phyloP scores from a whole-genome alignment of 2,888 invertebrate species.

The Leptura quadrifasciata region DNA sequence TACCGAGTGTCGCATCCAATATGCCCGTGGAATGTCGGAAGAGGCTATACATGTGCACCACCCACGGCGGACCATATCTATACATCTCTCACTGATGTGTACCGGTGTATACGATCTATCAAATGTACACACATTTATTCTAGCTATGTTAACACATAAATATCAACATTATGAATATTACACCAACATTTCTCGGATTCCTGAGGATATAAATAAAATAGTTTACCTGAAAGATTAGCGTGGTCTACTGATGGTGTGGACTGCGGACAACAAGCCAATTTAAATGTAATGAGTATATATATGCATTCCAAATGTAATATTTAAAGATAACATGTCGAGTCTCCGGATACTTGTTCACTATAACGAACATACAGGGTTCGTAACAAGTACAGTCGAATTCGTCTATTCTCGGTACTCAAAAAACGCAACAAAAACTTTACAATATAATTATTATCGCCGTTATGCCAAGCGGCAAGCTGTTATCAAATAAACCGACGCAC shows the following conservation, averaged over 20 bases:
- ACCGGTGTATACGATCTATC: constrained; percentile 18
- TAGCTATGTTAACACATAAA: constrained; percentile 14
- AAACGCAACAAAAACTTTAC: too few relatives aligned
- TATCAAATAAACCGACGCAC: too few relatives aligned
- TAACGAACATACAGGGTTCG: too few relatives aligned
- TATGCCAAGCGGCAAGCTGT: too few relatives aligned
- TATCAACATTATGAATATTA: constrained; percentile 25
- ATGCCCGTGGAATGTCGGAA: constrained; percentile 3
- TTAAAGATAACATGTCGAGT: too few relatives aligned
- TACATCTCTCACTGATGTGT: constrained; percentile 24
- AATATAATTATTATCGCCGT: too few relatives aligned
- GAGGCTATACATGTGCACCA: constrained; percentile 3
- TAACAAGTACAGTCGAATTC: too few relatives aligned
- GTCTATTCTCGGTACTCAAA: too few relatives aligned
- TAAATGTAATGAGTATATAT: not conserved
- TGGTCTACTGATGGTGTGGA: constrained; percentile 10
- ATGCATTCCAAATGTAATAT: not conserved
- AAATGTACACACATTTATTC: constrained; percentile 15
- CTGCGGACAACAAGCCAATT: not conserved
- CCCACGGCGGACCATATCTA: constrained; percentile 36
- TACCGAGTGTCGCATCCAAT: not conserved
- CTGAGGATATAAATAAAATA: constrained; percentile 19
- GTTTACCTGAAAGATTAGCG: constrained; percentile 14
- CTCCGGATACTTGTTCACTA: too few relatives aligned
- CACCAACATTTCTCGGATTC: constrained; percentile 12